These are phyloP conservation scores for Pyrgus malvae DNA, from an alignment of 2,888 invertebrate species.

Conservation along the genomic window DNA sequence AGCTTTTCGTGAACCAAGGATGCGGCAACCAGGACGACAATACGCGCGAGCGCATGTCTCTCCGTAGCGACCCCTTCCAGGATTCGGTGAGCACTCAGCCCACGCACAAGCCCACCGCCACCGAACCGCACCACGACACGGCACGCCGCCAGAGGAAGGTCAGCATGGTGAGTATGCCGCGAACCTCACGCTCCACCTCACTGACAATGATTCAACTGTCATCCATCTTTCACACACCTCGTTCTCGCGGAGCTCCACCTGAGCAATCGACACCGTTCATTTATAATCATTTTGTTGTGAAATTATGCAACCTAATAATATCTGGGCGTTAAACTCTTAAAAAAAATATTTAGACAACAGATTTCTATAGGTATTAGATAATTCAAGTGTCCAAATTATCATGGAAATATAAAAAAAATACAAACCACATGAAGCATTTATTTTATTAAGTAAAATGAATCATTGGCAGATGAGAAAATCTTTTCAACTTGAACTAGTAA, in stretches of 20 bases:
- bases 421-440: neutral
- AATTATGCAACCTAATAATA: neutral
- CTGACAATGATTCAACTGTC: constrained; percentile 61
- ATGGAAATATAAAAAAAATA: neutral
- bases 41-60: constrained; percentile 95
- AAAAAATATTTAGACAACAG: constrained; percentile 24
- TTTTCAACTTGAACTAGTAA: constrained; percentile 61
- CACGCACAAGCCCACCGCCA: constrained; percentile 80
- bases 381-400: neutral
- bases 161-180: constrained; percentile 91
- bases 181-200: constrained; percentile 50
- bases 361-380: neutral
- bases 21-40: constrained; percentile 94
- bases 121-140: constrained; percentile 78
- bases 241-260: neutral
- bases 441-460: constrained; percentile 39
- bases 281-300: neutral
- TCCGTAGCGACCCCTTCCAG: constrained; percentile 93
- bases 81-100: constrained; percentile 93
- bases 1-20: constrained; percentile 94
- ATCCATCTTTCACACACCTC: constrained; percentile 14
- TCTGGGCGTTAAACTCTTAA: neutral
- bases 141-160: constrained; percentile 89
- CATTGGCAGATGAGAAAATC: constrained; percentile 63
- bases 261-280: too few relatives aligned